phyloP scores from a whole-genome alignment of 2,797 vertebrate species.

The Decapterus maruadsi region DNA sequence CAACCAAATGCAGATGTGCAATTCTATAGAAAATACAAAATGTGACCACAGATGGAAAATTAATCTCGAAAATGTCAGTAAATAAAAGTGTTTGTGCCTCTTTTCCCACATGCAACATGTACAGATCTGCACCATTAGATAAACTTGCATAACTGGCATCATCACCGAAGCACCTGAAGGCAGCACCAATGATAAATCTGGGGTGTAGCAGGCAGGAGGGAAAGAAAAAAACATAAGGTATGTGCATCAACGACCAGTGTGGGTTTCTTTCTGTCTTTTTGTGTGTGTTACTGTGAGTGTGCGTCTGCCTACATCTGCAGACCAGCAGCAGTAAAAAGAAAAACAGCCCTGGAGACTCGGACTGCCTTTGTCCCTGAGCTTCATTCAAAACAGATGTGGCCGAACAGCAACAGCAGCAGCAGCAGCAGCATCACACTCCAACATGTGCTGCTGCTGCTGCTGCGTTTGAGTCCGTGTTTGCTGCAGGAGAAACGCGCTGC shows the following conservation, averaged over 20 bases:
- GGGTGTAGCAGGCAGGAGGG: background rate
- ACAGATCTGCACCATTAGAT: background rate
- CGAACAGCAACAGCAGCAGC: constrained; percentile 48
- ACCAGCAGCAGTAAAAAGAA: constrained; percentile 47
- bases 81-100: background rate
- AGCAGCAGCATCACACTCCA: constrained; percentile 23
- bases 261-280: too few relatives aligned
- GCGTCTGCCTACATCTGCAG: constrained; percentile 64
- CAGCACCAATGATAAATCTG: too few relatives aligned
- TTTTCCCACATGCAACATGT: background rate
- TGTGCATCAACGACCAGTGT: too few relatives aligned
- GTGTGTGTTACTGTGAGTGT: too few relatives aligned
- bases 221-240: too few relatives aligned
- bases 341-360: constrained; percentile 32
- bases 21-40: background rate
- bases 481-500: background rate
- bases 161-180: too few relatives aligned
- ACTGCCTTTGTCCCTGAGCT: constrained; percentile 73
- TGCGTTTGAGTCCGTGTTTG: background rate
- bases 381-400: constrained; percentile 77
- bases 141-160: too few relatives aligned
- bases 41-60: background rate
- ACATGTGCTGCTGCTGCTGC: constrained; percentile 51
- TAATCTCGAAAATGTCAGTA: background rate
- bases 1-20: background rate